Evolutionary conservation across 35 echinoderm and acorn worm genomes (phyloP), one percentile per base, ranked within the genome.

Genomic region (Lytechinus pictus): DNA sequence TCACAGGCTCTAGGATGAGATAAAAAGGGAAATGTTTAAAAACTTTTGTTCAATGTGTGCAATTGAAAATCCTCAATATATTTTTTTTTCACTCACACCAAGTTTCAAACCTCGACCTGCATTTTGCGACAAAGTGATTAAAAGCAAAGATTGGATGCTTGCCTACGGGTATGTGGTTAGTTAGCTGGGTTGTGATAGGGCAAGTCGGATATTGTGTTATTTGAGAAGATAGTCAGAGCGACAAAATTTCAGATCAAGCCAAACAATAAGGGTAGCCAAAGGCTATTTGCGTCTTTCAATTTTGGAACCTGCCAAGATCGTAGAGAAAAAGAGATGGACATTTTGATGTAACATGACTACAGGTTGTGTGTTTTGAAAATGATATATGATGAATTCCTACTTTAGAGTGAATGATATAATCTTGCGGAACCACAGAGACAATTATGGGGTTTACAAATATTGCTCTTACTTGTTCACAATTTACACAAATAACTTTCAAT

Each of bases 181-280:
- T 79, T 79, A 79, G 66, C 66, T 79, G 66, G 66, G 66, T 79
- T 79, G 66, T 79, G 66, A 79, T 79, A 79, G 66, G 66, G 16
- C 19, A 79, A n/a, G 66, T 79, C 4, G 66, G 66, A 79, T 79
- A 79, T 3, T 79, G 66, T 79, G 66, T 79, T 79, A 79, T 79
- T 79, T n/a, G 66, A 79, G 66, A 79, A 79, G 66, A 79, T 79
- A 79, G 66, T 79, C 66, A 16, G 66, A 79, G 66, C 66, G 14
- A 79, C 66, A 79, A 79, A 58, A 79, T 79, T 79, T 79, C 66
- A 79, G n/a, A 79, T 79, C 66, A 79, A 79, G 16, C 66, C 66
- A 79, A 79, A 79, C 66, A 79, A n/a, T 79, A n/a, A 24, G 21
- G 66, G 66, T 79, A 79, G 66, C 66, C 66, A 1, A 24, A 79